Conservation (phyloP, 2,797 vertebrate species). For the Crax fasciolata region DNA sequence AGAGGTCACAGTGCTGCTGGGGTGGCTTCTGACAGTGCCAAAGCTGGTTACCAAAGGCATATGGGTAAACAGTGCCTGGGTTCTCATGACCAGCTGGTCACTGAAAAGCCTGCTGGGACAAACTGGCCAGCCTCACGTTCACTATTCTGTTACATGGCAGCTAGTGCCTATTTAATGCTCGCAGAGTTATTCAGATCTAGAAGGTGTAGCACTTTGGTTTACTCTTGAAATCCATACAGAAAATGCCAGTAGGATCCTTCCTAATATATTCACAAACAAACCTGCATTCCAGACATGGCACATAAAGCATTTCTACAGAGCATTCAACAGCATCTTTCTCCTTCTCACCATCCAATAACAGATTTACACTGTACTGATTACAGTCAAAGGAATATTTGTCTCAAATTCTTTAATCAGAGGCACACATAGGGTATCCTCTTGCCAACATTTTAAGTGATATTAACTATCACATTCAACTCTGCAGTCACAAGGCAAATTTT, state of each 20-base stretch:
- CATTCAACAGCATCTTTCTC: background rate
- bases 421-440: background rate
- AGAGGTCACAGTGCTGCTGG: background rate
- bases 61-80: background rate
- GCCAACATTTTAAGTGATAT: background rate
- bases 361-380: background rate
- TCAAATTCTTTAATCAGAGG: background rate
- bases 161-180: background rate
- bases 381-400: background rate
- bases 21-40: background rate
- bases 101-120: background rate
- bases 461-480: background rate
- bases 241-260: background rate
- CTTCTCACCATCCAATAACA: background rate
- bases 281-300: background rate
- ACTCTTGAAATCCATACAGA: background rate
- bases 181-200: background rate
- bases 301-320: background rate
- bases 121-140: rapidly evolving
- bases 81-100: background rate
- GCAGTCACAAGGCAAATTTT: background rate
- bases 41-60: background rate
- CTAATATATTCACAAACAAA: background rate
- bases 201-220: background rate
- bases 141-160: background rate